phyloP scores from a whole-genome alignment of 2,797 vertebrate species.

The Oreonectes daqikongensis region DNA sequence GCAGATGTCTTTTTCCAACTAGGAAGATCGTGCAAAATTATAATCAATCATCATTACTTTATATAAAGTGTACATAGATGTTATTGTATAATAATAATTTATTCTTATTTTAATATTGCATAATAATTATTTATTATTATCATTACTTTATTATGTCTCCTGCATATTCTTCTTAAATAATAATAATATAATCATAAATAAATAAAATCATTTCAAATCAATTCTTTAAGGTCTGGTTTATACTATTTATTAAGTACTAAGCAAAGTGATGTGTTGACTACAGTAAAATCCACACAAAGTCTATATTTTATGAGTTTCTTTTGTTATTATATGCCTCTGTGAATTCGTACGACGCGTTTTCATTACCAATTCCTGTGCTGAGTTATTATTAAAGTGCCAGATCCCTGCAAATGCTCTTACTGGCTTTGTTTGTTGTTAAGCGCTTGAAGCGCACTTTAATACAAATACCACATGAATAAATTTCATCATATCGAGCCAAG shows the following conservation, averaged over 20 bases:
- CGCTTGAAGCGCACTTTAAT: slow-evolving; percentile 31
- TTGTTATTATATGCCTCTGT: not conserved
- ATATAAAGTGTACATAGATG: not conserved
- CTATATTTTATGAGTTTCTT: not conserved
- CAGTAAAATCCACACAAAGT: not conserved
- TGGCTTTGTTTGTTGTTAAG: slow-evolving; percentile 36
- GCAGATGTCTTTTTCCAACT: slow-evolving; percentile 77
- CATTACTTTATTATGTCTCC: no score
- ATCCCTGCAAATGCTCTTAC: slow-evolving; percentile 13
- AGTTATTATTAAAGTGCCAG: not conserved
- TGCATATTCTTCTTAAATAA: no score
- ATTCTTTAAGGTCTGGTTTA: no score
- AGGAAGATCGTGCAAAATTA: not conserved
- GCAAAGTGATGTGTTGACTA: not conserved
- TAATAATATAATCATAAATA: not conserved
- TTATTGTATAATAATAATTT: not conserved
- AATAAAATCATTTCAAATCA: not conserved
- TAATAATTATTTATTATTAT: no score
- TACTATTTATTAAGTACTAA: not conserved
- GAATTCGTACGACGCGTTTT: not conserved
- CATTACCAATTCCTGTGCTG: not conserved
- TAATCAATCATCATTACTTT: not conserved
- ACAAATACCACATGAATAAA: slow-evolving; percentile 39
- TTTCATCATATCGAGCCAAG: slow-evolving; percentile 31
- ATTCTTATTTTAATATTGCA: not conserved